Base-by-base conservation (phyloP, 2,797 vertebrate genomes). In the Onychomys arenicola region DNA sequence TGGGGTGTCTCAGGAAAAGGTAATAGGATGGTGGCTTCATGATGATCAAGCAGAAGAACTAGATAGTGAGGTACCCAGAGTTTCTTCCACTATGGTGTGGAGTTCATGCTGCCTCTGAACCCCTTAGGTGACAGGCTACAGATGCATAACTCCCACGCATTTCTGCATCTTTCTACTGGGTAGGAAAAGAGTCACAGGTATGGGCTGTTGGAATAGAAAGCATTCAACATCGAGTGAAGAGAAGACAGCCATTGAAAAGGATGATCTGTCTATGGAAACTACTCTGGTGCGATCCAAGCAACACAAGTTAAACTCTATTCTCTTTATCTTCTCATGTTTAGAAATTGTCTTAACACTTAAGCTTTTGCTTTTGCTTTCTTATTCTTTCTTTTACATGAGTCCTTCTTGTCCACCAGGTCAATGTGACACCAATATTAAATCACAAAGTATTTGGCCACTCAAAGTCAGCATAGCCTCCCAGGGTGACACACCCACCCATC, bases 371-470 rank as follows among this genome's bases (percentile, higher is more conserved):
- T 86, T 69, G 12, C 52, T 25, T n/a, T 86, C 43, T 80, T 8
- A 19, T 29, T 73, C 73, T 91, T 91, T 91, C 43, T 85, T 90
- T 76, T 77, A 29, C 6, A 21, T 65, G 29, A 65, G 16, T 61
- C 40, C 13, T 46, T 93, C 10, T 71, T 92, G 40, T 32, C 25
- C 63, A 65, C 40, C 8, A 25, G 55, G 49, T 81, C 40, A 21
- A 12, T 81, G 75, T 87, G 71, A 84, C 43, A 88, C 29, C 87
- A 89, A 83, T 85, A 89, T 86, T 89, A 86, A 73, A 85, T 81
- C 27, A 86, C 61, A 52, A 87, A 81, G 6, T 69, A 21, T 84
- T 23, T 59, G 55, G 6, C 21, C 16, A 5, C 37, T 88, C 5
- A 49, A 29, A n/a, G 40, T 75, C 34, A 23, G 11, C 16, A 0